phyloP scores from a whole-genome alignment of 2,888 invertebrate species.

The Pristionchus arcanus region DNA sequence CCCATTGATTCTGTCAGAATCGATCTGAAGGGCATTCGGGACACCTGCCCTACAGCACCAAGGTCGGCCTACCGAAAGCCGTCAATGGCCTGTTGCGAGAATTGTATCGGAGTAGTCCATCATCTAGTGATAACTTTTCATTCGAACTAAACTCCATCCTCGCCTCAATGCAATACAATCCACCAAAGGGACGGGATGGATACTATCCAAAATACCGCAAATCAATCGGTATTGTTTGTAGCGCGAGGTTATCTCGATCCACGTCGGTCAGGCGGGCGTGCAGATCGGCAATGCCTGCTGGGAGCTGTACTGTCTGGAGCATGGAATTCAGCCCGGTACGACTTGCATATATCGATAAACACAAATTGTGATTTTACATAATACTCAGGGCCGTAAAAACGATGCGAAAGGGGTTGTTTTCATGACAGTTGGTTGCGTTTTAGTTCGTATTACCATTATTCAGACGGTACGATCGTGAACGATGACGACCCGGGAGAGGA shows the following conservation, averaged over 20 bases:
- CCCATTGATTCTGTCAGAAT: background rate
- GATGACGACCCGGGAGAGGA: constrained; percentile 81
- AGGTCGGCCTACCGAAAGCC: background rate
- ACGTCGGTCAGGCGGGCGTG: constrained; percentile 76
- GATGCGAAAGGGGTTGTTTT: no score
- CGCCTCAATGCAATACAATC: no score
- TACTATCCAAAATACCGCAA: no score
- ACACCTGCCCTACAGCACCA: constrained; percentile 20
- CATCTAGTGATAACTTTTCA: no score
- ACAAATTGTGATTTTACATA: no score
- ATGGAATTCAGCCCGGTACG: constrained; percentile 80
- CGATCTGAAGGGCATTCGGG: background rate
- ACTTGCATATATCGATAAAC: background rate
- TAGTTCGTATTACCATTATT: no score
- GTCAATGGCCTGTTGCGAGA: background rate
- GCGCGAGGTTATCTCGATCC: constrained; percentile 75
- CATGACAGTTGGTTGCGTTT: no score
- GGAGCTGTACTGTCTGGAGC: constrained; percentile 83
- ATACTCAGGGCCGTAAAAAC: no score
- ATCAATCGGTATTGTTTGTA: background rate
- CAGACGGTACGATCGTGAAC: constrained; percentile 67
- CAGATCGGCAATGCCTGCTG: constrained; percentile 82
- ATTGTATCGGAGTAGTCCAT: background rate
- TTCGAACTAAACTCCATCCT: no score
- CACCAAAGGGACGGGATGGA: no score